A percentile compares a stretch with the other conserved stretches of the same genome.
Conservation (phyloP, 35 echinoderm and acorn worm genomes). For the Heliocidaris tuberculata region DNA sequence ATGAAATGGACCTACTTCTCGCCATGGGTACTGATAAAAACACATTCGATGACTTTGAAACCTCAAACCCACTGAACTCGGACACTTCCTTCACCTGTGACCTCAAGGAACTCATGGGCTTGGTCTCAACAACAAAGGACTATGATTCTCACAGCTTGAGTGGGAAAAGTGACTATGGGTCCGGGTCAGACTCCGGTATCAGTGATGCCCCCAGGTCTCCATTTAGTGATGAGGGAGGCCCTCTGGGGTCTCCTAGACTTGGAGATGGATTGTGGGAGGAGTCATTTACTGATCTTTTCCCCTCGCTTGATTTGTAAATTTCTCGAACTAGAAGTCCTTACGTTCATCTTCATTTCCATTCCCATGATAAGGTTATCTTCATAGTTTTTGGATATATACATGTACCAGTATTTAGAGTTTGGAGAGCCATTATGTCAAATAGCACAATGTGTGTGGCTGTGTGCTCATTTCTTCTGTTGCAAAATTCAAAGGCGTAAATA, state of each 20-base stretch:
- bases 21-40: constrained; percentile 22
- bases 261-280: constrained; percentile 86
- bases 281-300: constrained; percentile 87
- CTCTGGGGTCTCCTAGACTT: constrained; percentile 61
- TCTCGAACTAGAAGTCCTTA: background rate
- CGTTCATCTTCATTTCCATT: background rate
- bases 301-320: constrained; percentile 61
- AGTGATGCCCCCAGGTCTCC: constrained; percentile 61
- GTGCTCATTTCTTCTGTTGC: background rate
- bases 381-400: background rate
- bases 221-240: constrained; percentile 56
- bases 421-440: background rate
- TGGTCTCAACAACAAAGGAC: constrained; percentile 47
- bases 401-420: background rate
- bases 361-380: background rate
- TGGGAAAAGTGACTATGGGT: constrained; percentile 60
- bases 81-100: constrained; percentile 73
- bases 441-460: background rate
- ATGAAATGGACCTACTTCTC: constrained; percentile 47
- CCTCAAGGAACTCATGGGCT: constrained; percentile 57
- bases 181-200: constrained; percentile 71
- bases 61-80: constrained; percentile 9
- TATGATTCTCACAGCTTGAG: constrained; percentile 72
- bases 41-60: constrained; percentile 27
- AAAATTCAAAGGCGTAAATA: too few relatives aligned